A percentile compares a stretch with the other conserved stretches of the same genome.
These are phyloP conservation scores for Chloropsis hardwickii DNA, from an alignment of 2,113 vertebrate species.

Conservation along the genomic window DNA sequence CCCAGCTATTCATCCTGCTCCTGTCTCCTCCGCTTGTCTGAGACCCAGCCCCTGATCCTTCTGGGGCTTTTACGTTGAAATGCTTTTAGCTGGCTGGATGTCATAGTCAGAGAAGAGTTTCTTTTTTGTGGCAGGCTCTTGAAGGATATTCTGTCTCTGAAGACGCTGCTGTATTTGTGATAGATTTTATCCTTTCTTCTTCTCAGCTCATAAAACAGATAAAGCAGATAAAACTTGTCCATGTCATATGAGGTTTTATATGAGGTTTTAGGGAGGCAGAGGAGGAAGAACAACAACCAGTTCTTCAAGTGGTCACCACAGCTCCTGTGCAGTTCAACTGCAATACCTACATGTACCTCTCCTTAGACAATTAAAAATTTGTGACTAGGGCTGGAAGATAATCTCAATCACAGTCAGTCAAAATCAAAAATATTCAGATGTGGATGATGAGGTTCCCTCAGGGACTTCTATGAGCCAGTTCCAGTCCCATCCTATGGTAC, in stretches of 20 bases:
- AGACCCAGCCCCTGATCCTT: accelerated
- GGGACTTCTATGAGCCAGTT: accelerated
- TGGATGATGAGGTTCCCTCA: background rate
- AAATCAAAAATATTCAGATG: background rate
- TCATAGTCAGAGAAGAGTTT: background rate
- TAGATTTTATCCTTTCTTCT: background rate
- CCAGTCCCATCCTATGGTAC: accelerated
- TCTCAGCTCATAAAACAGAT: background rate
- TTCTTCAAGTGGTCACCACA: background rate
- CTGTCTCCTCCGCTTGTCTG: background rate
- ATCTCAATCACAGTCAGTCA: background rate
- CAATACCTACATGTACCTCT: accelerated
- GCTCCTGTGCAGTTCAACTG: accelerated
- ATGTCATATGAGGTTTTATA: accelerated
- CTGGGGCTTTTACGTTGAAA: background rate
- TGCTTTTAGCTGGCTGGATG: background rate
- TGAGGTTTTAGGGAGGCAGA: background rate
- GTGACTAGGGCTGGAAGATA: background rate
- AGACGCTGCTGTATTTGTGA: background rate
- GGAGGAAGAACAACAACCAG: background rate
- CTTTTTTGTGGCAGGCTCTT: background rate
- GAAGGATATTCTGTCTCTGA: background rate
- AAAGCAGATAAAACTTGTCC: background rate
- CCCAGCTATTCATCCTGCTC: background rate
- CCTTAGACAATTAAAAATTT: background rate